These are phyloP conservation scores for Boloria euphrosyne DNA, from an alignment of 2,888 invertebrate species.

Conservation along the genomic window DNA sequence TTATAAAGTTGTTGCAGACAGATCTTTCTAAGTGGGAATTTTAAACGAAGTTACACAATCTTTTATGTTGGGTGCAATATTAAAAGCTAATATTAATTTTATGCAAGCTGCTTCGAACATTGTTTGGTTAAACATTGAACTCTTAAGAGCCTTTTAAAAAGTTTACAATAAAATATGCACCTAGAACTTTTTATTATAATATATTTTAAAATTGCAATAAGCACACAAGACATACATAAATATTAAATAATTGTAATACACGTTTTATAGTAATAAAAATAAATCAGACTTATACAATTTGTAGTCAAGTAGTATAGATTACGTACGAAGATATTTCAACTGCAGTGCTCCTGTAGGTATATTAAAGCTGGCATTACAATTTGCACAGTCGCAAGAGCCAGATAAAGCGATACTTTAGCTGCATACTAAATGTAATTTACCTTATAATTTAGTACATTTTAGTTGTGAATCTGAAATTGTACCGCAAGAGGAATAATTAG, in stretches of 20 bases:
- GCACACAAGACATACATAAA: too few relatives aligned
- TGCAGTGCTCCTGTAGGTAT: slow-evolving; percentile 33
- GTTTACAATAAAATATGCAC: background rate
- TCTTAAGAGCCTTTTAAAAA: slow-evolving; percentile 3
- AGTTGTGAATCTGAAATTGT: slow-evolving; percentile 29
- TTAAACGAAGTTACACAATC: slow-evolving; percentile 21
- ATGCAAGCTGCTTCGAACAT: slow-evolving; percentile 11
- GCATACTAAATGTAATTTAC: slow-evolving; percentile 39
- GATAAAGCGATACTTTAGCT: slow-evolving; percentile 35
- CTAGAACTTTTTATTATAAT: background rate
- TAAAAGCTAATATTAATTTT: slow-evolving; percentile 16
- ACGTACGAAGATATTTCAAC: slow-evolving; percentile 32
- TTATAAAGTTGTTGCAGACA: slow-evolving; percentile 15
- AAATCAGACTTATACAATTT: background rate
- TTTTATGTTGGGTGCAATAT: slow-evolving; percentile 19
- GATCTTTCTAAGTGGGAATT: slow-evolving; percentile 16
- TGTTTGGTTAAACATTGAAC: slow-evolving; percentile 6
- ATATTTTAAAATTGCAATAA: background rate
- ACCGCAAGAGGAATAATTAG: slow-evolving; percentile 24
- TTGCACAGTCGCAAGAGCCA: slow-evolving; percentile 34
- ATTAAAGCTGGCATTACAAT: slow-evolving; percentile 34
- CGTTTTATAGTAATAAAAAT: background rate
- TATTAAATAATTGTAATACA: too few relatives aligned
- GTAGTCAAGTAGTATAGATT: slow-evolving; percentile 22
- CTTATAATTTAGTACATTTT: slow-evolving; percentile 36